Evolutionary conservation across 1,140 invertebrate genomes (phyloP).

Genomic region (Lepidurus arcticus): DNA sequence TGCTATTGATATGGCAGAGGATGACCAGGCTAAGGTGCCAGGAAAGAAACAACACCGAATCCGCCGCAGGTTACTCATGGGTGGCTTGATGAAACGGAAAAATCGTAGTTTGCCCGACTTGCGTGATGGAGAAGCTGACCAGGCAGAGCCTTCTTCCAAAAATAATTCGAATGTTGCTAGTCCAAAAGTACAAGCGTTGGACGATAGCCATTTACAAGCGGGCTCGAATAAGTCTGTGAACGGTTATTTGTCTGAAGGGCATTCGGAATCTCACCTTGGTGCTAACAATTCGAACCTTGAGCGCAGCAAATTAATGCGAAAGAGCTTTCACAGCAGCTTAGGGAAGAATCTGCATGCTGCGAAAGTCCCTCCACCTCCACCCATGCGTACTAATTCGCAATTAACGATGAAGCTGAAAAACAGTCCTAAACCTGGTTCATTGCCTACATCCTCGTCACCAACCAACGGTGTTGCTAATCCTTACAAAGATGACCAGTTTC

Average conservation of each 20-base stretch:
- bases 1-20: slow-evolving; percentile 45
- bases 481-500: not conserved
- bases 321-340: slow-evolving; percentile 78
- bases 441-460: not conserved
- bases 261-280: slow-evolving; percentile 58
- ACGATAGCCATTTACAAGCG: slow-evolving; percentile 51
- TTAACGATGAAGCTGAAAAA: slow-evolving; percentile 51
- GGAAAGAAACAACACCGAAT: slow-evolving; percentile 88
- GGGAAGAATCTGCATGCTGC: slow-evolving; percentile 69
- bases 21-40: slow-evolving; percentile 40
- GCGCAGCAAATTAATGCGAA: slow-evolving; percentile 78
- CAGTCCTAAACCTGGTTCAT: not conserved
- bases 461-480: not conserved
- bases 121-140: slow-evolving; percentile 60
- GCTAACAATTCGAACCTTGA: slow-evolving; percentile 74
- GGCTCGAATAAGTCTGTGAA: slow-evolving; percentile 52
- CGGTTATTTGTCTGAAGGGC: slow-evolving; percentile 79
- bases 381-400: slow-evolving; percentile 76
- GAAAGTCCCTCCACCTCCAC: slow-evolving; percentile 79
- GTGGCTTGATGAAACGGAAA: slow-evolving; percentile 76
- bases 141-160: slow-evolving; percentile 39
- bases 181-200: slow-evolving; percentile 52
- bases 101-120: slow-evolving; percentile 87
- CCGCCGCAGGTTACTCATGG: slow-evolving; percentile 77
- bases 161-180: slow-evolving; percentile 42